A percentile compares a stretch with the other conserved stretches of the same genome.
Conservation (phyloP, 1,140 invertebrate genomes). For the Psilanteris sp. region DNA sequence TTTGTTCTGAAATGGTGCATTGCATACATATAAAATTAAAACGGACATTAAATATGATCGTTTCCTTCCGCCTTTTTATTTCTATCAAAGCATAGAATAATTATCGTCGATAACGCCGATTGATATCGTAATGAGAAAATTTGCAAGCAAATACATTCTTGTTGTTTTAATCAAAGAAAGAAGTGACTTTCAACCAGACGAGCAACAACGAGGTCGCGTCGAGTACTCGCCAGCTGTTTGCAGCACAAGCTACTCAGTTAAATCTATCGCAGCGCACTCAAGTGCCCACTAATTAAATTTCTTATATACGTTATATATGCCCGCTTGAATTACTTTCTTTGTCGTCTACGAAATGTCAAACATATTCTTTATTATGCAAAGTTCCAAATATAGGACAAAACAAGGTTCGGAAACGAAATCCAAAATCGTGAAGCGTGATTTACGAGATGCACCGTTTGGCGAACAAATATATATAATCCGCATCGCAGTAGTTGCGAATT, state of each 20-base stretch:
- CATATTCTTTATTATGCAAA: slow-evolving; percentile 36
- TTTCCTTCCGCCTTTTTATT: too few species aligned
- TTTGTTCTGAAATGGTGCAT: too few species aligned
- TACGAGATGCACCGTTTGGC: slow-evolving; percentile 9
- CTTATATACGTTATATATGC: slow-evolving; percentile 39
- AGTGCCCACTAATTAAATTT: slow-evolving; percentile 60
- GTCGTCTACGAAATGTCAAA: slow-evolving; percentile 29
- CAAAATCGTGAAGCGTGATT: slow-evolving; percentile 18
- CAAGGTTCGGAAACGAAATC: background rate
- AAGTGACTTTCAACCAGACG: slow-evolving; percentile 35
- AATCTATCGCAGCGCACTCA: slow-evolving; percentile 46
- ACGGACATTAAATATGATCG: too few species aligned
- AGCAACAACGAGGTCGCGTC: slow-evolving; percentile 49
- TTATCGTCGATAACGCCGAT: slow-evolving; percentile 14
- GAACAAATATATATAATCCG: slow-evolving; percentile 10
- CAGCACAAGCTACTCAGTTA: slow-evolving; percentile 45
- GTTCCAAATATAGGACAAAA: slow-evolving; percentile 38
- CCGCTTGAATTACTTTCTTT: slow-evolving; percentile 28
- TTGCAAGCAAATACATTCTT: slow-evolving; percentile 24
- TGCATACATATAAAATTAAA: too few species aligned
- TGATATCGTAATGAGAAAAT: slow-evolving; percentile 36
- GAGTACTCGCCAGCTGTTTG: slow-evolving; percentile 48
- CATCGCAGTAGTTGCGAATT: background rate
- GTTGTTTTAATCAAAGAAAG: slow-evolving; percentile 31
- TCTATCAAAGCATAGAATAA: slow-evolving; percentile 3